Conservation (phyloP, 1,140 invertebrate species). For the Oreohelix idahoensis region DNA sequence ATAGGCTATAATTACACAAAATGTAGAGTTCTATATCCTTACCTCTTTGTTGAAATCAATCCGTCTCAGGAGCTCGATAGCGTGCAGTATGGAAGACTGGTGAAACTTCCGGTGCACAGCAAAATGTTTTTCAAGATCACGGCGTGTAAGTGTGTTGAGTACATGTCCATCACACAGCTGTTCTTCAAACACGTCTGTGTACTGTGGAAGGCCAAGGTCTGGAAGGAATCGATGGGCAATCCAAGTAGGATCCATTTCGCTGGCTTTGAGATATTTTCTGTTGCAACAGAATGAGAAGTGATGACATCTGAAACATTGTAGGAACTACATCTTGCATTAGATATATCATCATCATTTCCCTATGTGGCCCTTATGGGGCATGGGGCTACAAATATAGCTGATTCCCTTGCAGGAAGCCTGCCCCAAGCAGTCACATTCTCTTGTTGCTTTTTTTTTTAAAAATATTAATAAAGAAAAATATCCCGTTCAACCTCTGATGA, state of each 20-base stretch:
- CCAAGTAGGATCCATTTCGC: constrained; percentile 90
- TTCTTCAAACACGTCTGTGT: constrained; percentile 89
- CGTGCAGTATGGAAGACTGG: constrained; percentile 93
- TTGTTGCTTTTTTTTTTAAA: no score
- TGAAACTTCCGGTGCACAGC: constrained; percentile 90
- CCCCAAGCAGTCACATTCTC: no score
- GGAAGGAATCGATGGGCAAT: constrained; percentile 92
- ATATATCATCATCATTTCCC: no score
- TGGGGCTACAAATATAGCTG: no score
- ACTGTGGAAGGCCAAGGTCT: constrained; percentile 90
- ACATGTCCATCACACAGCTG: constrained; percentile 93
- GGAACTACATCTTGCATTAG: no score
- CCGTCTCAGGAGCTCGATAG: constrained; percentile 90
- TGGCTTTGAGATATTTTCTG: constrained; percentile 89
- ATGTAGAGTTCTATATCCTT: constrained; percentile 49
- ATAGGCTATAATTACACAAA: no score
- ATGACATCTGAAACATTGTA: no score
- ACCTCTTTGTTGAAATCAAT: constrained; percentile 94
- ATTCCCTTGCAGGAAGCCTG: no score
- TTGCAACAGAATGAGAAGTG: no score
- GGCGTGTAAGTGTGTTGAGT: constrained; percentile 91
- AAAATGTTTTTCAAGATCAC: constrained; percentile 93
- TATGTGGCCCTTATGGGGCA: no score
- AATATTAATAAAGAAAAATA: no score
- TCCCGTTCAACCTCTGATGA: no score